phyloP scores from a whole-genome alignment of 2,113 vertebrate species.

The Amazona vittata region DNA sequence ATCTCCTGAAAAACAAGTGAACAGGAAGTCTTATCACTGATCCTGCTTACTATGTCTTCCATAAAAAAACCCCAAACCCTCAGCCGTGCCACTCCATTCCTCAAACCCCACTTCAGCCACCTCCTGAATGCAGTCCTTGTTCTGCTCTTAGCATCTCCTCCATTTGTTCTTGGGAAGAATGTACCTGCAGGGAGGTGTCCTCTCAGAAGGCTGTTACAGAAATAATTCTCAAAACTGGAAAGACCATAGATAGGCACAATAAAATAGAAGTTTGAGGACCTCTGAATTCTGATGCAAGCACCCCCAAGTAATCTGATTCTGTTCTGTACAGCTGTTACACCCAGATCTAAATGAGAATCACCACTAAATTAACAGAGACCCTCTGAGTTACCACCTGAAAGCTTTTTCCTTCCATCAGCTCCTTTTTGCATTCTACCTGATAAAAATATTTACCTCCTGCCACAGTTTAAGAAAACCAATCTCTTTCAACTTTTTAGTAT shows the following conservation, averaged over 20 bases:
- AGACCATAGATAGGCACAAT: neutral
- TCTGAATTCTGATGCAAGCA: neutral
- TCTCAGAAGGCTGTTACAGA: neutral
- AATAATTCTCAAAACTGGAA: neutral
- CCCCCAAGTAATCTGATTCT: neutral
- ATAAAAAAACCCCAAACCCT: neutral
- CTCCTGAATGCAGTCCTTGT: neutral
- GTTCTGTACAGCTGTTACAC: neutral
- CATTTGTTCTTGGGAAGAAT: rapidly evolving
- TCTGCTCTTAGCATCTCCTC: neutral
- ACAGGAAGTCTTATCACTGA: neutral
- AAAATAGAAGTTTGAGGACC: neutral
- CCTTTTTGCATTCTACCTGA: neutral
- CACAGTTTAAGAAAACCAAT: neutral
- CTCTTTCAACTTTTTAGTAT: neutral
- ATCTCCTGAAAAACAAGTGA: neutral
- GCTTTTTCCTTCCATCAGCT: neutral
- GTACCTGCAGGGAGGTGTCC: rapidly evolving
- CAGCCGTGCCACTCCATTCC: neutral
- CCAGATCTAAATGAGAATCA: neutral
- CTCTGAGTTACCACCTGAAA: neutral
- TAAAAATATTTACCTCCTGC: neutral
- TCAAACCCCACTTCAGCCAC: neutral
- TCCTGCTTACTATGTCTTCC: neutral
- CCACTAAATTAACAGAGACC: neutral